Evolutionary conservation across 1,140 invertebrate species (phyloP), one percentile per base, ranked within the genome.

Genomic region (Ostrea edulis): DNA sequence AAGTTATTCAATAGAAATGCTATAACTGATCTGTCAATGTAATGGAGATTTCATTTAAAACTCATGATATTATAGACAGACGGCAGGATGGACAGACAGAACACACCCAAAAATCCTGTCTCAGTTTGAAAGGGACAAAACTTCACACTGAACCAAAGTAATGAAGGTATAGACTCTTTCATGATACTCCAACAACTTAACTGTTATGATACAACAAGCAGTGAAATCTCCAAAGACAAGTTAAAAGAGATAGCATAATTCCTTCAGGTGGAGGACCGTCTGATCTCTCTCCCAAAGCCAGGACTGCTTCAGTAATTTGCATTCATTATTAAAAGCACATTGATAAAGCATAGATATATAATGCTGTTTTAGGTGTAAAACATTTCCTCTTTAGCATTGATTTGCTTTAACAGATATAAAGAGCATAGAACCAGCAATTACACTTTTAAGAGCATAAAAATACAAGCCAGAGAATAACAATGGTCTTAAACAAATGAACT

Each of bases 241-340:
- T 62, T 62, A 62, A 62, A 62, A 62, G 55, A 62, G 55, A 62
- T 20, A 62, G 14, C 17, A 62, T 17, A 62, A 62, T 62, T 62
- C 55, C 55, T 62, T 62, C 55, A 62, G n/a, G 17, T 2, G 35
- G 5, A 44, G 35, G 5, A 20, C 12, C n/a, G 14, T 62, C 68
- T 77, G 9, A 29, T 17, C 22, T 14, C 22, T 77, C 14, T 25
- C 12, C 29, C 25, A 29, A 35, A 29, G 29, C 22, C 68, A 35
- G 8, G 22, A 77, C 25, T 11, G 12, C 8, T 35, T 77, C 55
- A 62, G 17, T 62, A n/a, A n/a, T 62, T 62, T 62, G 55, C n/a
- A 62, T 62, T 62, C 68, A 77, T 29, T 77, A 77, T 77, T 77
- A 11, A 77, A 77, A 29, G 68, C 68, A 77, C 11, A 11, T 77